phyloP scores from a whole-genome alignment of 2,797 vertebrate genomes.

The Bradypodion ventrale region DNA sequence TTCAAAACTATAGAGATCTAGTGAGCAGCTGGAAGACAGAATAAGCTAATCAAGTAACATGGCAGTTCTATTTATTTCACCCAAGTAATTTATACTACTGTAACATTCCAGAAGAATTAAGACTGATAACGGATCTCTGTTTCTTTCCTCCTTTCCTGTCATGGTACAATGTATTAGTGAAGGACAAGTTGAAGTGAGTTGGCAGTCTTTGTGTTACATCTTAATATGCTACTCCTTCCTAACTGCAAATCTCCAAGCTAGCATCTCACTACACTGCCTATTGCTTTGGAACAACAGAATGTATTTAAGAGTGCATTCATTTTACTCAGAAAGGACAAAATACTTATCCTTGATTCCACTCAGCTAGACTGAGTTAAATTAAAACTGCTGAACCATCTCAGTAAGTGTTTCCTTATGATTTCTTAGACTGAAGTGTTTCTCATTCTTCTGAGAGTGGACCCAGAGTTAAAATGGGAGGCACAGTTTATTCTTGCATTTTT shows the following conservation, averaged over 20 bases:
- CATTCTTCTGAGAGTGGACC: neutral
- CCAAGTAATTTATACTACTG: conserved; percentile 21
- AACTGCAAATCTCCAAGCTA: neutral
- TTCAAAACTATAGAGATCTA: neutral
- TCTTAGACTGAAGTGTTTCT: neutral
- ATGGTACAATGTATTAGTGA: conserved; percentile 5
- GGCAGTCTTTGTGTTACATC: neutral
- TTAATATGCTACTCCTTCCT: conserved; percentile 25
- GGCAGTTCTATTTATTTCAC: conserved; percentile 29
- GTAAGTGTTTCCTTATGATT: neutral
- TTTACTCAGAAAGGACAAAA: conserved; percentile 31
- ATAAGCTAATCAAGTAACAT: conserved; percentile 26
- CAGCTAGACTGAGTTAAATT: conserved; percentile 25
- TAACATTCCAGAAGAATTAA: conserved; percentile 25
- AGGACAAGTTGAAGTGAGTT: conserved; percentile 7
- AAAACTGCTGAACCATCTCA: conserved; percentile 19
- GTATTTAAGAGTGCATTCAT: conserved; percentile 2
- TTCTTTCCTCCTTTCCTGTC: neutral
- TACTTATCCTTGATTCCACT: conserved; percentile 26
- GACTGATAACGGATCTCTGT: conserved; percentile 23
- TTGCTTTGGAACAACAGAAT: conserved; percentile 21
- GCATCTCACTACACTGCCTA: conserved; percentile 4
- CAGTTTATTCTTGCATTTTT: neutral
- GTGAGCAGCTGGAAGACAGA: conserved; percentile 16
- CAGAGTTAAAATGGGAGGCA: conserved; percentile 1